Percentiles rank a stretch among this genome's conserved stretches.
Conservation (phyloP, 2,797 vertebrate genomes). For the Pipistrellus kuhlii region DNA sequence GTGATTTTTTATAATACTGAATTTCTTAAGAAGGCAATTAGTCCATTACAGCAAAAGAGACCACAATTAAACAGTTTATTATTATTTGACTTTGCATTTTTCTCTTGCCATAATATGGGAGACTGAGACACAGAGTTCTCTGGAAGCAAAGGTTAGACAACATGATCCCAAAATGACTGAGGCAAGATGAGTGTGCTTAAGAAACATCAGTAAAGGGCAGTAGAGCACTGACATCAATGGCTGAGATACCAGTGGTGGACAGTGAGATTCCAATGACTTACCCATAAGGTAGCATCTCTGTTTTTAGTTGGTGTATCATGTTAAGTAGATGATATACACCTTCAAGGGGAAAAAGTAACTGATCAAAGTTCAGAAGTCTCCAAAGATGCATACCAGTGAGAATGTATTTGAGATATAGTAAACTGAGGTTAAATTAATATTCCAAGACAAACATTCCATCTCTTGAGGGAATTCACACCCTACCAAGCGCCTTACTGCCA, state of each 20-base stretch:
- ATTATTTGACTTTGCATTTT: constrained; percentile 33
- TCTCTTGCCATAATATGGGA: constrained; percentile 1
- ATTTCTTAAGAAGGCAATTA: constrained; percentile 37
- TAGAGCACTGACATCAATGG: background rate
- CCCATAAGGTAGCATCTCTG: background rate
- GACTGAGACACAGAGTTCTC: background rate
- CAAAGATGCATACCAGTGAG: background rate
- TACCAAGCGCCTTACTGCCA: background rate
- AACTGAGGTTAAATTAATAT: background rate
- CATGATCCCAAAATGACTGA: background rate
- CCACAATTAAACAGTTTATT: constrained; percentile 27
- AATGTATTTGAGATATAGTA: background rate
- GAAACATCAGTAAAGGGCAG: background rate
- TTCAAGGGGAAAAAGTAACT: constrained; percentile 1
- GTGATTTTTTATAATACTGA: constrained; percentile 29
- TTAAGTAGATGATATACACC: background rate
- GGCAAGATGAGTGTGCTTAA: background rate
- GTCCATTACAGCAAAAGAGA: background rate
- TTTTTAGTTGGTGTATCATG: background rate
- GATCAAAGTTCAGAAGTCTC: background rate
- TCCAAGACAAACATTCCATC: background rate
- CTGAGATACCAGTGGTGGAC: background rate
- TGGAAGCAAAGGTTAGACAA: background rate
- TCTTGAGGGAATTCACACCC: background rate
- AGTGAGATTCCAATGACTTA: background rate